Evolutionary conservation across 2,888 invertebrate species (phyloP), one percentile per base, ranked within the genome.

Genomic region (Uropetala carovei): DNA sequence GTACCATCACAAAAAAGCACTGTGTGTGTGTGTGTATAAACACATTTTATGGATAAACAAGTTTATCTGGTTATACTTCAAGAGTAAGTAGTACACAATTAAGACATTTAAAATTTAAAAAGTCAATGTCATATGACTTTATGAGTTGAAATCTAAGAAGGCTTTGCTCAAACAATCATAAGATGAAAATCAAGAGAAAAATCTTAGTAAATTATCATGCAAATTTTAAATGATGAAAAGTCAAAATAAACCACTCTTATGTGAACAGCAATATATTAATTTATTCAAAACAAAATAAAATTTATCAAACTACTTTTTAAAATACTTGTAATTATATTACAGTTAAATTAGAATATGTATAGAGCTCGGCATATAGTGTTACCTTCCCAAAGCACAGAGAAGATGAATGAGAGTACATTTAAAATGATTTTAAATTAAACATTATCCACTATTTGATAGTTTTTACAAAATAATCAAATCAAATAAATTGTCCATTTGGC

Each of bases 241-340:
- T 60, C 18, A 75, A 43, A 75, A 75, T 75, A 27, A 75, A 13
- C 27, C 11, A 75, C 75, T 60, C 75, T 27, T 2, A 27, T 13
- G 22, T 8, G 75, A 75, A 75, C 75, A 22, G 27, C 75, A 75
- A 75, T 27, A 75, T 27, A 27, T 75, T 27, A 75, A 75, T 75
- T 75, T 75, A 75, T 75, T 75, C 27, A 27, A 75, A 13, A 27
- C 75, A 75, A 75, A 75, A 75, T 75, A 75, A 75, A 75, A 75
- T 75, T 22, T 22, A 0, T 27, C 27, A 75, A 75, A 75, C 75
- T 75, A 75, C 75, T 27, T 75, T 75, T 13, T 27, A 75, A 22
- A 75, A 75, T 75, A 75, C 75, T 75, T 75, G 75, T 75, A 43
- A 43, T 43, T 43, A 27, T 75, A 13, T 75, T 75, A 75, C 75